Evolutionary conservation across 2,797 vertebrate genomes (phyloP), one percentile per base, ranked within the genome.

Genomic region (Amblyopsis hoosieri): DNA sequence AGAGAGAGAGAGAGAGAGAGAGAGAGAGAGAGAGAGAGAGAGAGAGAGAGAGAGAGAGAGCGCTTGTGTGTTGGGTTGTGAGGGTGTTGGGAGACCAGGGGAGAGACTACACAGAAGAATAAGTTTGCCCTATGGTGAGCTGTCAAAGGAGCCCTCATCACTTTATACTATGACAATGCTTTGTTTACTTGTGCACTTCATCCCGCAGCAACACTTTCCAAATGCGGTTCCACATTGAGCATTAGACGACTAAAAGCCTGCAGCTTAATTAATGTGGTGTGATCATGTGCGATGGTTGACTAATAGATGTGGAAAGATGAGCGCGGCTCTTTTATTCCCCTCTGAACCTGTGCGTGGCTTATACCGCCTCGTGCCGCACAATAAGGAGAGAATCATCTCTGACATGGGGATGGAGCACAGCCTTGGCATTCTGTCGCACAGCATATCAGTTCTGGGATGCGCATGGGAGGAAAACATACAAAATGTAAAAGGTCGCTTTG

Each of bases 341-440:
- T 67, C 78, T 79, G 80, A 86, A 81, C 83, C 77, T 69, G 74
- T 75, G 79, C 82, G 77, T 73, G 73, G 75, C 85, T 86, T 85
- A 89, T 85, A 81, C 74, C 47, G 74, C 67, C 45, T 11, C 60
- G 75, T 55, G 71, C 71, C 0, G 58, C 74, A 82, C 80, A 87
- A 80, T 83, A 59, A 72, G 69, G 75, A 73, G 75, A 75, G 82
- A 83, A 85, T 83, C 75, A 71, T 84, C 80, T 76, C 67, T 9
- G 60, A 80, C 81, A 83, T 71, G 71, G 80, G 75, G 74, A 80
- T 80, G 79, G 42, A 29, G 57, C 65, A 50, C 11, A 73, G 81
- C 60, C 66, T 56, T 65, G 17, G 57, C 50, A 60, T 78, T 83
- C 79, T 83, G 74, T 83, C 85, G 81, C 70, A 71, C 74, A 23